Evolutionary conservation across 2,113 vertebrate species (phyloP).

Genomic region (Pomatorhinus ruficollis): DNA sequence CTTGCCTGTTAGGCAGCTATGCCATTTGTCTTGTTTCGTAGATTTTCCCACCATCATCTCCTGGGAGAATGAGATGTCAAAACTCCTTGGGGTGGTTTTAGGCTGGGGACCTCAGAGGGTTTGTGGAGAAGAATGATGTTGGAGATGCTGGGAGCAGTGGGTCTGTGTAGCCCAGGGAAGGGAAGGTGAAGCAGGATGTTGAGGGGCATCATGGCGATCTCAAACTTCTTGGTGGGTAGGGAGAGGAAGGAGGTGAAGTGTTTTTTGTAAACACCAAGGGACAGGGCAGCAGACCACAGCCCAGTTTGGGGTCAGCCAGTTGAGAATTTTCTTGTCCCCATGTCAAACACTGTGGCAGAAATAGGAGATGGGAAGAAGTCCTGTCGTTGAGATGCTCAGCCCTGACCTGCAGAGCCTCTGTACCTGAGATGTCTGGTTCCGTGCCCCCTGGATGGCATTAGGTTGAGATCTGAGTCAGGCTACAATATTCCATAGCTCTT

Average conservation of each 20-base stretch:
- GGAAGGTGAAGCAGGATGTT: not conserved
- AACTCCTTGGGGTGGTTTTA: not conserved
- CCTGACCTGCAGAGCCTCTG: not conserved
- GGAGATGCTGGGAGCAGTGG: not conserved
- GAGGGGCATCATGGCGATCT: not conserved
- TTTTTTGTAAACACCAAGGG: not conserved
- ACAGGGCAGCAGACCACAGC: not conserved
- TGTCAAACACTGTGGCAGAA: not conserved
- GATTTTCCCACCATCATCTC: not conserved
- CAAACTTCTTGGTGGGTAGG: not conserved
- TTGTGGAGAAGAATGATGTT: not conserved
- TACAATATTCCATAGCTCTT: not conserved
- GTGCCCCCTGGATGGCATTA: not conserved
- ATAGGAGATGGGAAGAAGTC: not conserved
- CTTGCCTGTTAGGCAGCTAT: not conserved
- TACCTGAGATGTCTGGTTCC: not conserved
- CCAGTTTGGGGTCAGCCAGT: not conserved
- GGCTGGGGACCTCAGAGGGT: fast-evolving
- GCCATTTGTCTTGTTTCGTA: not conserved
- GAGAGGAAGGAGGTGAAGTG: not conserved
- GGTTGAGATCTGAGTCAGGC: not conserved
- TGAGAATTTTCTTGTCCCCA: not conserved
- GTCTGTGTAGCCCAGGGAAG: not conserved
- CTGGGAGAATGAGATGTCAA: not conserved
- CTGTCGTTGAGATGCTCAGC: not conserved